These are phyloP conservation scores for Andrena bicolor DNA, from an alignment of 2,888 invertebrate species.

Conservation along the genomic window DNA sequence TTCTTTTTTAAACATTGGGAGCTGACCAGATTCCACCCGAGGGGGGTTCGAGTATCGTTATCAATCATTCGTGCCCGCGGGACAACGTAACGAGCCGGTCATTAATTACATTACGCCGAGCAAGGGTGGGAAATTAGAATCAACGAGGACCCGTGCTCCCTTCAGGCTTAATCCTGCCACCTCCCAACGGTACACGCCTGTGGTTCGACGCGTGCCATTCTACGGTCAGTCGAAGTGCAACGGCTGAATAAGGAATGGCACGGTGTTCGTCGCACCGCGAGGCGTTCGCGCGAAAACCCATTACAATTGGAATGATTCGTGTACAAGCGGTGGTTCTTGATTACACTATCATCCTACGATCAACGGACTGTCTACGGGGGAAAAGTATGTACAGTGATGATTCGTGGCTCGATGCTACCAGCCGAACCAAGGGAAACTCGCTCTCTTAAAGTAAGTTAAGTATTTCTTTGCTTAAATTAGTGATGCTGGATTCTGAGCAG, in stretches of 20 bases:
- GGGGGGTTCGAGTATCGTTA: too few relatives aligned
- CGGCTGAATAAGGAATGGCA: conserved; percentile 49
- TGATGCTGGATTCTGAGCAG: too few relatives aligned
- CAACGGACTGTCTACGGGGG: conserved; percentile 37
- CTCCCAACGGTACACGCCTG: conserved; percentile 25
- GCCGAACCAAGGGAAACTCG: conserved; percentile 8
- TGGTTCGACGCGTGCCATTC: conserved; percentile 15
- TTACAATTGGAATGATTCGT: conserved; percentile 28
- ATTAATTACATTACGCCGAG: too few relatives aligned
- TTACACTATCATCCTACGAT: conserved; percentile 26
- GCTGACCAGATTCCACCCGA: too few relatives aligned
- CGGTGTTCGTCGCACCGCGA: conserved; percentile 35
- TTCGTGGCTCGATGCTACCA: conserved; percentile 34
- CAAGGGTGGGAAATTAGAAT: too few relatives aligned
- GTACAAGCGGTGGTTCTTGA: conserved; percentile 14
- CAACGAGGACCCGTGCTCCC: too few relatives aligned
- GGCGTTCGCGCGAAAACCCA: conserved; percentile 30
- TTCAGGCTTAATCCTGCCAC: not conserved
- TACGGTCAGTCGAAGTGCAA: conserved; percentile 44
- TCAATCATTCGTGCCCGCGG: too few relatives aligned
- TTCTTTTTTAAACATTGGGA: conserved; percentile 7
- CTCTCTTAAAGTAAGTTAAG: not conserved
- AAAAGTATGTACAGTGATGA: conserved; percentile 40
- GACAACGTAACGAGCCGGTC: too few relatives aligned
- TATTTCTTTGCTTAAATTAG: not conserved